phyloP scores from a whole-genome alignment of 92 coral and sea anemone species.

The Nematostella vectensis region DNA sequence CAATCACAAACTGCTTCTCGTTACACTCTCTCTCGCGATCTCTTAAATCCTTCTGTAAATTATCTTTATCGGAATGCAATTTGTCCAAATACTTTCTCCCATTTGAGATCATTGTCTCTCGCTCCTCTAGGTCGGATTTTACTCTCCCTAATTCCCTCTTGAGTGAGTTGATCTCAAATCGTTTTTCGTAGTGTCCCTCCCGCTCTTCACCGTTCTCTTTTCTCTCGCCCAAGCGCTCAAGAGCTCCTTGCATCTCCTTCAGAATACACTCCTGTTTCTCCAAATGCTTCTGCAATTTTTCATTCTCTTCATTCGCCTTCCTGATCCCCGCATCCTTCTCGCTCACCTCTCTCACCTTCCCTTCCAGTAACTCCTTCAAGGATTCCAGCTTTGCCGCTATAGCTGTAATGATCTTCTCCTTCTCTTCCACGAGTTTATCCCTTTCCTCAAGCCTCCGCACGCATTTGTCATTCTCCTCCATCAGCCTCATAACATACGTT shows the following conservation, averaged over 20 bases:
- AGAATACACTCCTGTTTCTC: constrained; percentile 38
- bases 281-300: constrained; percentile 19
- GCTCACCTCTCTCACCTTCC: constrained; percentile 15
- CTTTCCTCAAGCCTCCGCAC: constrained; percentile 41
- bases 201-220: constrained; percentile 18
- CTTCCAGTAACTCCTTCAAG: constrained; percentile 19
- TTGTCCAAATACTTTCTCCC: constrained; percentile 35
- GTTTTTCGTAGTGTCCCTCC: constrained; percentile 13
- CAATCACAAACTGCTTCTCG: constrained; percentile 59
- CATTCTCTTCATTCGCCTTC: constrained; percentile 28
- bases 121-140: constrained; percentile 40
- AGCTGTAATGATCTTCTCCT: constrained; percentile 35
- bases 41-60: constrained; percentile 32
- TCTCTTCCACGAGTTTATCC: constrained; percentile 38
- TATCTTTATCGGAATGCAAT: constrained; percentile 43
- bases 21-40: constrained; percentile 35
- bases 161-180: constrained; percentile 40
- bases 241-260: constrained; percentile 41
- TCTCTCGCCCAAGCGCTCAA: constrained; percentile 9
- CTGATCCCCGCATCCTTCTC: constrained; percentile 31
- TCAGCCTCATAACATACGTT: constrained; percentile 16
- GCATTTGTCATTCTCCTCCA: constrained; percentile 31
- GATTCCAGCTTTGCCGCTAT: constrained; percentile 22
- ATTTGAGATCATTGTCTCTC: constrained; percentile 33
- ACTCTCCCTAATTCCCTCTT: constrained; percentile 48